Percentiles rank a stretch among this genome's conserved stretches.
phyloP scores from a whole-genome alignment of 2,797 vertebrate species.

The Psittacula echo region DNA sequence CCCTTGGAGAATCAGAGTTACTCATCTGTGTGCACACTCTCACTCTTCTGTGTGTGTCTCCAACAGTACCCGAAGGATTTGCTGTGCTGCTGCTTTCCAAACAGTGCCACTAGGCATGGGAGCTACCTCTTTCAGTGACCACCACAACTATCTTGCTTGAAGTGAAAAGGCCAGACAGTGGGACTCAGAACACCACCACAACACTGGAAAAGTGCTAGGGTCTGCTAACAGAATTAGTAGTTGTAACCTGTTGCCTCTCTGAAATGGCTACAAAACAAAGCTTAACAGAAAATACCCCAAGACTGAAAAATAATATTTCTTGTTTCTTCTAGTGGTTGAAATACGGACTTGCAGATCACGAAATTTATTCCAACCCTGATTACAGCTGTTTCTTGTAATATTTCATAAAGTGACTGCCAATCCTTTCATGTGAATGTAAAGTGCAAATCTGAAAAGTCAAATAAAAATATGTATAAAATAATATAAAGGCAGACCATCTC shows the following conservation, averaged over 20 bases:
- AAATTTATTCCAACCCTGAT: not conserved
- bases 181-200: not conserved
- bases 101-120: not conserved
- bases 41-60: not conserved
- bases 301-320: not conserved
- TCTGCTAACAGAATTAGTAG: not conserved
- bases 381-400: constrained; percentile 1
- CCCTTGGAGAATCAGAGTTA: not conserved
- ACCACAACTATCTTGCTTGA: not conserved
- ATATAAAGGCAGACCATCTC: not conserved
- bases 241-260: not conserved
- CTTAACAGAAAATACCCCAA: not conserved
- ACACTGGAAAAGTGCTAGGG: not conserved
- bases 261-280: not conserved
- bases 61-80: not conserved
- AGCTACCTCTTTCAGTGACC: not conserved
- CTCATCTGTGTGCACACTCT: not conserved
- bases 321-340: constrained; percentile 25
- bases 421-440: constrained; percentile 10
- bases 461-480: constrained; percentile 31
- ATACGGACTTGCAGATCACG: not conserved
- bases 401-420: not conserved
- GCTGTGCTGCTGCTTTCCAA: not conserved
- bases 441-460: constrained; percentile 32
- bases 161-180: not conserved